Evolutionary conservation across 2,888 invertebrate species (phyloP).

Genomic region (Atethmia centrago): DNA sequence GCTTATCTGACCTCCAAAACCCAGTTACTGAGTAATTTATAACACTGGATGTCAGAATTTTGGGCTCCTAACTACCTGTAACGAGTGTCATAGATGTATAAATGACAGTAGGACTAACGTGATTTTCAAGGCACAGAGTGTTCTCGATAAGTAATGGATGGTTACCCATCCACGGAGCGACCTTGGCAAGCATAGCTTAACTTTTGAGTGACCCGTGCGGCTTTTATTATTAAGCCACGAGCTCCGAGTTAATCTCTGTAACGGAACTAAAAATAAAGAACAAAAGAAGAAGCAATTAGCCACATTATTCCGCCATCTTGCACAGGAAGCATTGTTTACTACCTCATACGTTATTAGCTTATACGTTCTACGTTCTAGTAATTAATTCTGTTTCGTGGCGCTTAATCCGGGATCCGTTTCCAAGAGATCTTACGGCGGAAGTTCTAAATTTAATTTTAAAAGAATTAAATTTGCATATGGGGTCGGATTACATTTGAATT

Average conservation of each 20-base stretch:
- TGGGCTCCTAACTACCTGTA: too few relatives aligned
- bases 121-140: too few relatives aligned
- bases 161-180: too few relatives aligned
- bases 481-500: constrained; percentile 38
- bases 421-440: constrained; percentile 39
- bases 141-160: too few relatives aligned
- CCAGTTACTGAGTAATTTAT: too few relatives aligned
- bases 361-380: constrained; percentile 52
- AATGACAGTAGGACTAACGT: too few relatives aligned
- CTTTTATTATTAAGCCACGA: too few relatives aligned
- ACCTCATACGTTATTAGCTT: constrained; percentile 58
- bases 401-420: constrained; percentile 52
- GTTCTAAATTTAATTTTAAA: constrained; percentile 56
- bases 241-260: background rate
- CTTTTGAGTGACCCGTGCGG: too few relatives aligned
- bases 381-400: constrained; percentile 64
- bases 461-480: constrained; percentile 48
- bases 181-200: too few relatives aligned
- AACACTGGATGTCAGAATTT: too few relatives aligned
- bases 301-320: constrained; percentile 18
- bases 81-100: too few relatives aligned
- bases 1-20: too few relatives aligned
- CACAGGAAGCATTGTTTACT: constrained; percentile 53
- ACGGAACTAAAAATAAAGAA: constrained; percentile 11
- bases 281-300: constrained; percentile 6